Evolutionary conservation across 2,113 vertebrate genomes (phyloP).

Genomic region (Elephas maximus): DNA sequence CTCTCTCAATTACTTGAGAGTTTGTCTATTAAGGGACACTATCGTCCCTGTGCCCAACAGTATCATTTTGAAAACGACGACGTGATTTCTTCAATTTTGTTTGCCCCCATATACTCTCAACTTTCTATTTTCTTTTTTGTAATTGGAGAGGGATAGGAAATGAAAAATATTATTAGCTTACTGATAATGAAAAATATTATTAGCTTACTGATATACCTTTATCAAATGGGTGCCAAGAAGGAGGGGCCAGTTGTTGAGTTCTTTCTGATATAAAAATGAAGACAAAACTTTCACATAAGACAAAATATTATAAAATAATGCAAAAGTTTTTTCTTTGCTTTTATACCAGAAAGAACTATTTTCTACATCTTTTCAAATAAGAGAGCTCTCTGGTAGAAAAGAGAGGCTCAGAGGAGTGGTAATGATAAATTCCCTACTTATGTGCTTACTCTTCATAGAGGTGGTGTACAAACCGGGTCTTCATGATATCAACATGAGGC

Average conservation of each 20-base stretch:
- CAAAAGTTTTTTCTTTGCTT: too few species aligned
- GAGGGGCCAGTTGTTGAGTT: not conserved
- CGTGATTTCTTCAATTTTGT: not conserved
- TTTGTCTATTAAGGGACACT: not conserved
- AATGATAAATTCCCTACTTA: not conserved
- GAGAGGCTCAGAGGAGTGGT: not conserved
- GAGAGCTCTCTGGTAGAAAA: not conserved
- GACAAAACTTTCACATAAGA: not conserved
- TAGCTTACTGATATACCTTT: constrained; percentile 11
- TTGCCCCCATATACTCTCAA: not conserved
- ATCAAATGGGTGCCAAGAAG: not conserved
- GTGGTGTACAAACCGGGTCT: not conserved
- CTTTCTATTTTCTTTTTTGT: not conserved
- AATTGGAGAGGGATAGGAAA: not conserved
- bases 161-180: not conserved
- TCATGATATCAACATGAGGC: not conserved
- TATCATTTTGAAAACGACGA: not conserved
- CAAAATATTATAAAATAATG: not conserved
- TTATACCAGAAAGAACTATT: too few species aligned
- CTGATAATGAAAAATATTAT: not conserved
- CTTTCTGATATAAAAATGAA: not conserved
- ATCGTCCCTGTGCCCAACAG: not conserved
- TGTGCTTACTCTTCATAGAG: not conserved
- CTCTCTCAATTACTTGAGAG: not conserved
- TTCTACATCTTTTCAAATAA: not conserved